Evolutionary conservation across 2,113 vertebrate species (phyloP).

Genomic region (Scalopus aquaticus): DNA sequence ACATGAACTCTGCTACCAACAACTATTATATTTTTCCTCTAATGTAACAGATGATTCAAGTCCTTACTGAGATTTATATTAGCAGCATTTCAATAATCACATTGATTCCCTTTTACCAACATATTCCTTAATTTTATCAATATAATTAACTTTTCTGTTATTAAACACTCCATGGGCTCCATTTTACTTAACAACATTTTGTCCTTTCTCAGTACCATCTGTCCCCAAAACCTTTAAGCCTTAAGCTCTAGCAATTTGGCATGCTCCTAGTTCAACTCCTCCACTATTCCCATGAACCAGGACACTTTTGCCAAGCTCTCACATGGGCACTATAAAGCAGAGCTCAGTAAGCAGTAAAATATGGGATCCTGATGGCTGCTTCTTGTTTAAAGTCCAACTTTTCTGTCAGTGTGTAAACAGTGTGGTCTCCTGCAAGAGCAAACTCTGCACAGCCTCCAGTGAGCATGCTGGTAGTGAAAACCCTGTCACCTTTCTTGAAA

Average conservation of each 20-base stretch:
- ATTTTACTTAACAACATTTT: slow-evolving; percentile 86
- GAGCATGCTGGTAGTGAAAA: slow-evolving; percentile 88
- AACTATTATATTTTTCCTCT: slow-evolving; percentile 91
- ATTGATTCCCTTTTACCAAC: slow-evolving; percentile 86
- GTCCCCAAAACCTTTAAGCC: slow-evolving; percentile 94
- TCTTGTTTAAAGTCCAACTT: slow-evolving; percentile 91
- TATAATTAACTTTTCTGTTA: slow-evolving; percentile 90
- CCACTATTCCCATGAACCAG: slow-evolving; percentile 96
- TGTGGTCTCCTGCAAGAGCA: slow-evolving; percentile 84
- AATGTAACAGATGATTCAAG: slow-evolving; percentile 86
- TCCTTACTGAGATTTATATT: slow-evolving; percentile 94
- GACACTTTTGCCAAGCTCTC: slow-evolving; percentile 90
- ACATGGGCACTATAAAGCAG: slow-evolving; percentile 90
- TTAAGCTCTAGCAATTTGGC: slow-evolving; percentile 91
- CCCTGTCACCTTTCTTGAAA: slow-evolving; percentile 92
- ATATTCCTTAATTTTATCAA: slow-evolving; percentile 88
- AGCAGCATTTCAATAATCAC: slow-evolving; percentile 97
- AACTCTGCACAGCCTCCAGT: slow-evolving; percentile 95
- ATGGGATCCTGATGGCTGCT: slow-evolving; percentile 91
- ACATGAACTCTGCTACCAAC: slow-evolving; percentile 91
- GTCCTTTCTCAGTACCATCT: slow-evolving; percentile 91
- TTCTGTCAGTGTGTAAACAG: slow-evolving; percentile 87
- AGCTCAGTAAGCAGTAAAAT: slow-evolving; percentile 96
- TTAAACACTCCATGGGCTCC: slow-evolving; percentile 93
- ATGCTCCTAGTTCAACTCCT: slow-evolving; percentile 92